Evolutionary conservation across 2,888 invertebrate genomes (phyloP).

Genomic region (Exephanes ischioxanthus): DNA sequence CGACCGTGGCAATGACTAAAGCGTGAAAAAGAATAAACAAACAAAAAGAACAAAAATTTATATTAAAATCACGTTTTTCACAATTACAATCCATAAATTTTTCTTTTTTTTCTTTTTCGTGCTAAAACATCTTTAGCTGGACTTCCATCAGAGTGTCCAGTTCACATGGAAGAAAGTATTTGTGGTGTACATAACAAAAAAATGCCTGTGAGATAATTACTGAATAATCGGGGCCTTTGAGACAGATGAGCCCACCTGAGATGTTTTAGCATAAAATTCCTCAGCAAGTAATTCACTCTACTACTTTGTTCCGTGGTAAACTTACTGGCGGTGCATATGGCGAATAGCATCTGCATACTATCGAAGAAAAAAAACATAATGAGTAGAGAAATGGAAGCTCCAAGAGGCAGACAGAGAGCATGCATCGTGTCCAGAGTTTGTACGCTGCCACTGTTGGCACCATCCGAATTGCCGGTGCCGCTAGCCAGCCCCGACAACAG

Average conservation of each 20-base stretch:
- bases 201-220: background rate
- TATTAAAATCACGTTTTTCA: background rate
- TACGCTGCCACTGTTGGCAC: slow-evolving; percentile 86
- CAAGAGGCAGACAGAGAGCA: slow-evolving; percentile 97
- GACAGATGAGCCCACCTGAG: background rate
- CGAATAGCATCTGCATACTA: slow-evolving; percentile 98
- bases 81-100: too few relatives aligned
- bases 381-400: slow-evolving; percentile 97
- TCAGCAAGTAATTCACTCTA: background rate
- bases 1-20: slow-evolving; percentile 97
- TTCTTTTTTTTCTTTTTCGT: too few relatives aligned
- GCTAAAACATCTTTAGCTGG: too few relatives aligned
- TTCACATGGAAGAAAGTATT: too few relatives aligned
- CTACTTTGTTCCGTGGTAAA: slow-evolving; percentile 71
- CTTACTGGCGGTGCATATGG: slow-evolving; percentile 98
- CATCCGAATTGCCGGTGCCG: slow-evolving; percentile 81
- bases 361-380: slow-evolving; percentile 99
- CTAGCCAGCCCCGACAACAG: slow-evolving; percentile 87
- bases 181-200: background rate
- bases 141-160: background rate
- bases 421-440: slow-evolving; percentile 99
- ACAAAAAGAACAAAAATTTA: background rate
- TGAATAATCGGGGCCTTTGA: background rate
- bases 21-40: slow-evolving; percentile 65
- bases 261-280: background rate